phyloP scores from a whole-genome alignment of 92 coral and sea anemone species.

The Actinostola sp. region DNA sequence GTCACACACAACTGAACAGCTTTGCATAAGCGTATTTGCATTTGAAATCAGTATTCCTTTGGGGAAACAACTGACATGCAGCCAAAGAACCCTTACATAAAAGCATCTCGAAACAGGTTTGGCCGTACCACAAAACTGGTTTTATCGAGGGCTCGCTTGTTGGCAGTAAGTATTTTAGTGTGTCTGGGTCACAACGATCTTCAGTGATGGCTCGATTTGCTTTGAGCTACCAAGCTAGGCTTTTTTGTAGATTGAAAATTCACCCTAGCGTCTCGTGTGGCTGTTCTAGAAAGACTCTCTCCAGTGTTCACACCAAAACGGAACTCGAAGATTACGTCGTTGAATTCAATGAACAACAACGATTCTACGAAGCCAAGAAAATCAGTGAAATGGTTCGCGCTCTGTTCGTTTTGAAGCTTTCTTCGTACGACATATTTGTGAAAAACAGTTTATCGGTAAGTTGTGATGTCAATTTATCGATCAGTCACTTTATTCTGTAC shows the following conservation, averaged over 20 bases:
- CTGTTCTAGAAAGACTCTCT: background rate
- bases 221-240: background rate
- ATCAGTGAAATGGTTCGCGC: conserved; percentile 70
- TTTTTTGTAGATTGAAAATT: background rate
- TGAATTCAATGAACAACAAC: conserved; percentile 13
- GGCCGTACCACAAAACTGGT: too few relatives aligned
- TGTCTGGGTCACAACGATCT: background rate
- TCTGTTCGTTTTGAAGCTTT: conserved; percentile 71
- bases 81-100: too few relatives aligned
- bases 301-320: conserved; percentile 10
- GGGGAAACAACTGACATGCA: too few relatives aligned
- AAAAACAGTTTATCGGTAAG: conserved; percentile 76
- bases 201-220: background rate
- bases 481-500: background rate
- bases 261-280: background rate
- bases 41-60: too few relatives aligned
- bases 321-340: background rate
- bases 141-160: background rate
- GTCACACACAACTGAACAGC: too few relatives aligned
- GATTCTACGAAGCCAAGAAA: conserved; percentile 59
- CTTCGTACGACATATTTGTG: conserved; percentile 73
- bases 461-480: background rate
- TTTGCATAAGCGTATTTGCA: too few relatives aligned
- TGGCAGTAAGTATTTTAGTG: background rate
- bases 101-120: too few relatives aligned